These are phyloP conservation scores for Tachystola acroxantha DNA, from an alignment of 2,888 invertebrate species.

Conservation along the genomic window DNA sequence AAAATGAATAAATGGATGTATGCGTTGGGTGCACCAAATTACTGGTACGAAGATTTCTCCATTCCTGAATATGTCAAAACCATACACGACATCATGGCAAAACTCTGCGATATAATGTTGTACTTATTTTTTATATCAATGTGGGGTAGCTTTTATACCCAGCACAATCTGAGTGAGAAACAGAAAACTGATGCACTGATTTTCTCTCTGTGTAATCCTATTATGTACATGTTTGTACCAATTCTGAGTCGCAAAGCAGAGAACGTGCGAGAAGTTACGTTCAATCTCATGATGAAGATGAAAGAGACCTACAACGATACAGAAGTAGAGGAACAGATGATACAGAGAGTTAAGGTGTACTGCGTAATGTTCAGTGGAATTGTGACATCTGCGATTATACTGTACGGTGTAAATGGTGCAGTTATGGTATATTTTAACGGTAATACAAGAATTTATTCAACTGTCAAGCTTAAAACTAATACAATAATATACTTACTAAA, in stretches of 20 bases:
- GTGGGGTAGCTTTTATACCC: conserved; percentile 17
- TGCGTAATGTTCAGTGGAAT: not conserved
- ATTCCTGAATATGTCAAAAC: not conserved
- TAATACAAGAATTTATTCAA: not conserved
- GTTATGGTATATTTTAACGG: conserved; percentile 16
- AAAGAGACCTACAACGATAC: conserved; percentile 18
- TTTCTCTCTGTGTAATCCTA: conserved; percentile 5
- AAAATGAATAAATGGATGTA: not conserved
- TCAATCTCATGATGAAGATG: not conserved
- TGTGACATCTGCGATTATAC: conserved; percentile 4
- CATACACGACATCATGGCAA: not conserved
- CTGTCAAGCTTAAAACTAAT: no score
- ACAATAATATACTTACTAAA: no score
- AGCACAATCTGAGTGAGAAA: conserved; percentile 23
- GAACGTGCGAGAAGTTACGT: not conserved
- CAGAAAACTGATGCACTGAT: conserved; percentile 13
- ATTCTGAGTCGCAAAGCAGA: not conserved
- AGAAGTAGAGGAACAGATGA: conserved; percentile 12
- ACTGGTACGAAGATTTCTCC: not conserved
- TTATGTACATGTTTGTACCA: conserved; percentile 9
- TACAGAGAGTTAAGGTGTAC: conserved; percentile 12
- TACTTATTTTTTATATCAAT: not conserved
- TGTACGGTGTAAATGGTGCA: conserved; percentile 16
- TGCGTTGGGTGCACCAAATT: not conserved
- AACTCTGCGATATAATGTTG: not conserved